Percentiles rank a stretch among this genome's conserved stretches.
Evolutionary conservation across 2,888 invertebrate genomes (phyloP).

Genomic region (Cheilosia impressa): DNA sequence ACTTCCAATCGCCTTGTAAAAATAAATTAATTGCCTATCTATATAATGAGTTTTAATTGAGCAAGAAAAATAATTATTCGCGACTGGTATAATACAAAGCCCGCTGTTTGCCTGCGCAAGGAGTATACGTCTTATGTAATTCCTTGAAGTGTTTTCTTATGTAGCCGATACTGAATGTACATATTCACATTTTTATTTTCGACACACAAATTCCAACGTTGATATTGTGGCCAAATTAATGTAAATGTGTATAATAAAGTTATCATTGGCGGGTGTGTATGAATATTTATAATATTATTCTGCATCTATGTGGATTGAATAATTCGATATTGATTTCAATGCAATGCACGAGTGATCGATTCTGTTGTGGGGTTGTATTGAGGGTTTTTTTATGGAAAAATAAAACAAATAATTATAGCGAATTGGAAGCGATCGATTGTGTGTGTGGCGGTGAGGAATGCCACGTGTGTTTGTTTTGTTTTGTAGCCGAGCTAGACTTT

Average conservation of each 20-base stretch:
- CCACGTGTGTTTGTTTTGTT: background rate
- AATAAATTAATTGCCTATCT: conserved; percentile 29
- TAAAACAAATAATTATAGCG: background rate
- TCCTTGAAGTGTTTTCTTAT: conserved; percentile 5
- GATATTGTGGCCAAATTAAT: conserved; percentile 16
- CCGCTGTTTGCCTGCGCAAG: background rate
- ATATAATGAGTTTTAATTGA: conserved; percentile 49
- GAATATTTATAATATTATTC: conserved; percentile 35
- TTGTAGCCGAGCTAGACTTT: background rate
- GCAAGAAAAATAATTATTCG: conserved; percentile 46
- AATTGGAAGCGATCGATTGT: background rate
- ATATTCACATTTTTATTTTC: too few species aligned
- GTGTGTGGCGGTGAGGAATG: too few species aligned
- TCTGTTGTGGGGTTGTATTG: background rate
- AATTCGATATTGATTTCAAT: background rate
- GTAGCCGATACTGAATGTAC: too few species aligned
- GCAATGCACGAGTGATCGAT: background rate
- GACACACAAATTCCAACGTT: background rate
- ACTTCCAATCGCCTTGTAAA: conserved; percentile 28
- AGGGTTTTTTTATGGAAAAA: background rate
- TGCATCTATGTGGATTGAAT: conserved; percentile 9
- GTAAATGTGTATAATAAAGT: conserved; percentile 15
- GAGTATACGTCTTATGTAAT: conserved; percentile 23
- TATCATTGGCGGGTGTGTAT: background rate
- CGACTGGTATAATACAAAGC: conserved; percentile 20